phyloP scores from a whole-genome alignment of 2,888 invertebrate genomes.

The Brenthis daphne region DNA sequence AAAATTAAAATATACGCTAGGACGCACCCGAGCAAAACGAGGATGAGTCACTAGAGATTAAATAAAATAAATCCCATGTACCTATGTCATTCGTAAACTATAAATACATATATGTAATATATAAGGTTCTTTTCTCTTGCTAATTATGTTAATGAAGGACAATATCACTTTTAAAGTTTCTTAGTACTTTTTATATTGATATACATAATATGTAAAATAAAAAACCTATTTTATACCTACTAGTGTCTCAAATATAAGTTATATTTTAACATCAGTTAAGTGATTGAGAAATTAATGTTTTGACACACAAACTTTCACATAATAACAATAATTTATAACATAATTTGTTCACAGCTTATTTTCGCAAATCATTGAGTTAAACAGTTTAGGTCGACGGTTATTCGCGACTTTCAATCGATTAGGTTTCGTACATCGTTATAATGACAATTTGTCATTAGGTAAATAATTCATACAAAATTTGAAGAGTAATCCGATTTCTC shows the following conservation, averaged over 20 bases:
- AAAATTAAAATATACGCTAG: too few relatives aligned
- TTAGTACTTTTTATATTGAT: too few relatives aligned
- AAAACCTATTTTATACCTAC: background rate
- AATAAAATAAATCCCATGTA: too few relatives aligned
- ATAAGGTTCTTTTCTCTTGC: too few relatives aligned
- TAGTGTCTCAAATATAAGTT: background rate
- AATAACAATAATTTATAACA: conserved; percentile 15
- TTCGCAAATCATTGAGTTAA: conserved; percentile 18
- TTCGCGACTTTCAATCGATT: conserved; percentile 24
- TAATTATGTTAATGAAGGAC: too few relatives aligned
- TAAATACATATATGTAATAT: too few relatives aligned
- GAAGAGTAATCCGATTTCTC: conserved; percentile 14
- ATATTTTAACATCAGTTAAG: background rate
- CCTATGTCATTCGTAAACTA: too few relatives aligned
- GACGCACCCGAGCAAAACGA: too few relatives aligned
- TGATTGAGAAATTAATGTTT: background rate
- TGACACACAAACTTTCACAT: conserved; percentile 13
- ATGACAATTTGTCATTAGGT: conserved; percentile 4
- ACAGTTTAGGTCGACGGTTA: conserved; percentile 18
- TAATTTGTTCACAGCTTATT: conserved; percentile 19
- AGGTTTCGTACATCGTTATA: conserved; percentile 11
- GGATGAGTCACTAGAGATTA: too few relatives aligned
- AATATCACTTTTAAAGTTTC: too few relatives aligned
- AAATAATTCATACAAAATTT: conserved; percentile 3
- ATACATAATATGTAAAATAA: too few relatives aligned